phyloP scores from a whole-genome alignment of 2,888 invertebrate genomes.

The Drosophila ochracea region DNA sequence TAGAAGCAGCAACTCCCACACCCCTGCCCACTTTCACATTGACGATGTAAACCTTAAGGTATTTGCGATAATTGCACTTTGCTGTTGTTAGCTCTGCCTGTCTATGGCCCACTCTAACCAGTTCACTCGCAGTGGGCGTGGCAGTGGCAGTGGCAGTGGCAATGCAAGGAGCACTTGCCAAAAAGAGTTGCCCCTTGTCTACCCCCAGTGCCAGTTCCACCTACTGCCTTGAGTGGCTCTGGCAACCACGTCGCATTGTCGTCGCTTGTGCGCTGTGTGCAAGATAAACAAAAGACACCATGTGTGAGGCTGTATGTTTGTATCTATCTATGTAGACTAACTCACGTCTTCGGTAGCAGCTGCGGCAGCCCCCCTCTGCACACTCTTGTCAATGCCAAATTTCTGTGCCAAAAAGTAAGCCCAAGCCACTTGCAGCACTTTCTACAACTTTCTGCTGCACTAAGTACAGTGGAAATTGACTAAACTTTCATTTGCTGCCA shows the following conservation, averaged over 20 bases:
- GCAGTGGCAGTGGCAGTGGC: conserved; percentile 37
- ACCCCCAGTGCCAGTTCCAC: conserved; percentile 12
- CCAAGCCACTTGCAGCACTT: conserved; percentile 32
- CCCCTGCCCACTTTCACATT: conserved; percentile 23
- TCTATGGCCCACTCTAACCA: conserved; percentile 13
- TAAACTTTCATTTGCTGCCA: conserved; percentile 1
- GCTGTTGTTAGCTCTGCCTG: conserved; percentile 65
- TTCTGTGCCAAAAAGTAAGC: conserved; percentile 33
- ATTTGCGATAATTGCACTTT: conserved; percentile 83
- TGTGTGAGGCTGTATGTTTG: conserved; percentile 5
- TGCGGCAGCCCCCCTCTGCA: not conserved
- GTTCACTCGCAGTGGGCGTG: conserved; percentile 34
- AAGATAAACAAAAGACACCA: conserved; percentile 78
- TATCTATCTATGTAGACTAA: conserved; percentile 38
- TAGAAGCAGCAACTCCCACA: conserved; percentile 1
- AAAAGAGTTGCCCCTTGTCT: conserved; percentile 61
- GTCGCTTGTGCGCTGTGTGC: conserved; percentile 63
- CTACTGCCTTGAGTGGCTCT: conserved; percentile 46
- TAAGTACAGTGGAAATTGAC: conserved; percentile 33
- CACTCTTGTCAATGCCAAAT: conserved; percentile 4
- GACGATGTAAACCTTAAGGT: conserved; percentile 82
- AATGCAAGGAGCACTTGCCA: conserved; percentile 44
- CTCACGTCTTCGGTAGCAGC: conserved; percentile 64
- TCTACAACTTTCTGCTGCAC: conserved; percentile 19
- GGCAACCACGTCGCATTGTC: conserved; percentile 56